Percentiles rank a stretch among this genome's conserved stretches.
phyloP scores from a whole-genome alignment of 2,113 vertebrate species.

The Maccullochella peelii region DNA sequence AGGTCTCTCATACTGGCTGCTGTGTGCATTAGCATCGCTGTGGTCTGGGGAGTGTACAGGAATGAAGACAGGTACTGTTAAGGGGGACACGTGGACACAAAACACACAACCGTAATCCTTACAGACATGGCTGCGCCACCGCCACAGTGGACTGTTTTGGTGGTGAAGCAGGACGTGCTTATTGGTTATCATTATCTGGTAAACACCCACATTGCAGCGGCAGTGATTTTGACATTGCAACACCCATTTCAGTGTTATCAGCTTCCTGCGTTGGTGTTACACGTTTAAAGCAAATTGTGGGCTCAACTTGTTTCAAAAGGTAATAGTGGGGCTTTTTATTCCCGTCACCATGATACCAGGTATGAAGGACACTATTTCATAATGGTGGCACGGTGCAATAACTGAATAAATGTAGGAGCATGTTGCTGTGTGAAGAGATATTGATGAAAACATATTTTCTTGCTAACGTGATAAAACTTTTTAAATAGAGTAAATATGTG shows the following conservation, averaged over 20 bases:
- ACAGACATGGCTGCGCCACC: not conserved
- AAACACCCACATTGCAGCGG: not conserved
- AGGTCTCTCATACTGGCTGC: conserved; percentile 88
- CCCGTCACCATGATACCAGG: not conserved
- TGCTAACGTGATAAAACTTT: not conserved
- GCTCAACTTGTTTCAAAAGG: not conserved
- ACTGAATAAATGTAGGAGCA: not conserved
- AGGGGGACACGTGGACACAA: not conserved
- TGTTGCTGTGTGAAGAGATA: not conserved
- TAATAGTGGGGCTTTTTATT: not conserved
- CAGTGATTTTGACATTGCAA: not conserved
- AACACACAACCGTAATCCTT: not conserved
- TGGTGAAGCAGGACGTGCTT: not conserved
- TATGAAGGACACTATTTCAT: not conserved
- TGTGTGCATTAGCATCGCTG: conserved; percentile 87
- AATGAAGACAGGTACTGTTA: conserved; percentile 92
- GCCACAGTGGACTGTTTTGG: not conserved
- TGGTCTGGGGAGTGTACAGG: conserved; percentile 93
- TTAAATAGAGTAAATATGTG: not conserved
- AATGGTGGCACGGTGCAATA: too few relatives aligned
- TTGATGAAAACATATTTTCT: not conserved
- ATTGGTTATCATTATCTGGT: not conserved
- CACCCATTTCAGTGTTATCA: not conserved
- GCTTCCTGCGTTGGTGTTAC: not conserved
- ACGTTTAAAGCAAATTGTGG: not conserved